Evolutionary conservation across 2,888 invertebrate species (phyloP).

Genomic region (Drosophila lacicola): DNA sequence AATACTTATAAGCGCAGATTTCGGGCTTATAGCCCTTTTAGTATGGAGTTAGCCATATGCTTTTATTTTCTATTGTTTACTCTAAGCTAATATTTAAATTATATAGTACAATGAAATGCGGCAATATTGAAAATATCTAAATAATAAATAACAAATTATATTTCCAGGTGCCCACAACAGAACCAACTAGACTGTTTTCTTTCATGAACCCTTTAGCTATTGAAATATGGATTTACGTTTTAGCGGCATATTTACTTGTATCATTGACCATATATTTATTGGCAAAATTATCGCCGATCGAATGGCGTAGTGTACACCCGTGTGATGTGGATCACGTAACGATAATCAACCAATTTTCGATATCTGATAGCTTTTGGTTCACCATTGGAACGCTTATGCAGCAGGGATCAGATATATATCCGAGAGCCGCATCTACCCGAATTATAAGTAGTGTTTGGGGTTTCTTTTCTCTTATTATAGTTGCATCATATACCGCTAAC

Average conservation of each 20-base stretch:
- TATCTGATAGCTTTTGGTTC: constrained; percentile 95
- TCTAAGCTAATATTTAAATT: too few species aligned
- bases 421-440: constrained; percentile 88
- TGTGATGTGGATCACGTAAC: constrained; percentile 86
- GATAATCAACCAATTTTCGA: constrained; percentile 91
- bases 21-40: too few species aligned
- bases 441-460: constrained; percentile 96
- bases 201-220: constrained; percentile 95
- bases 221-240: constrained; percentile 94
- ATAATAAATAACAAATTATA: neutral
- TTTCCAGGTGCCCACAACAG: constrained; percentile 89
- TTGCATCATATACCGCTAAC: constrained; percentile 96
- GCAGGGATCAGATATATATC: constrained; percentile 92
- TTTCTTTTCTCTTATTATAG: constrained; percentile 96
- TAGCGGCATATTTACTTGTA: constrained; percentile 92
- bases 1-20: too few species aligned
- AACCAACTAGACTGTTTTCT: constrained; percentile 90
- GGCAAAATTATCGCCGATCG: constrained; percentile 92
- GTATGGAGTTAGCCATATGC: too few species aligned
- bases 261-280: constrained; percentile 92
- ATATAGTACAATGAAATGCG: too few species aligned
- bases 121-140: too few species aligned
- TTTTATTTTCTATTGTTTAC: too few species aligned
- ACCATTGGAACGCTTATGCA: constrained; percentile 95
- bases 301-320: constrained; percentile 91